Evolutionary conservation across 2,113 vertebrate species (phyloP).

Genomic region (Dryoscopus gambensis): DNA sequence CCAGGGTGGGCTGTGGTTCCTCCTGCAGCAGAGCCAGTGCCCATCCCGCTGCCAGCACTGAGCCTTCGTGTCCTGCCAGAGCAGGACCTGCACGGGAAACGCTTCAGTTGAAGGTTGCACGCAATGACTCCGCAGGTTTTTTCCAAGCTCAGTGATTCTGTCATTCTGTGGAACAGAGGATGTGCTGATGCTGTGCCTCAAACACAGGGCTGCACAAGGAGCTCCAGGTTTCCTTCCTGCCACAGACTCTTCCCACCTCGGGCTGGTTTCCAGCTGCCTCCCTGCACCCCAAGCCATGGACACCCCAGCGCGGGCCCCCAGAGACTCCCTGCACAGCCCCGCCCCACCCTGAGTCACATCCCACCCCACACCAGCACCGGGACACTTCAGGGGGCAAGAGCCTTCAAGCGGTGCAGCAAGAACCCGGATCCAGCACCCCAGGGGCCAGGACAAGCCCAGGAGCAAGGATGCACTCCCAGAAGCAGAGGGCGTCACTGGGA

Average conservation of each 20-base stretch:
- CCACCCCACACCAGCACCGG: neutral
- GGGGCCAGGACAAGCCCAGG: neutral
- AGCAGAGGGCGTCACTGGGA: too few species aligned
- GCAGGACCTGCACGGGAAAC: neutral
- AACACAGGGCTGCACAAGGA: accelerated
- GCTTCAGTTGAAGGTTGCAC: accelerated
- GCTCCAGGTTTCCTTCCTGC: neutral
- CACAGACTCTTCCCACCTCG: neutral
- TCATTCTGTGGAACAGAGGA: too few species aligned
- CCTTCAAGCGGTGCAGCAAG: neutral
- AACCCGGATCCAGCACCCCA: accelerated
- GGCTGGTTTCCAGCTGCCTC: neutral
- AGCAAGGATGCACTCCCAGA: neutral
- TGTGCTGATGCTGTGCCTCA: neutral
- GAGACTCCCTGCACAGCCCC: neutral
- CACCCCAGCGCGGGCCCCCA: neutral
- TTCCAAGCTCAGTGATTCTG: accelerated
- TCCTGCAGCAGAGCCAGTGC: neutral
- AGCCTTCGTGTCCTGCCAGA: neutral
- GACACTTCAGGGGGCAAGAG: too few species aligned
- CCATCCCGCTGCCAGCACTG: neutral
- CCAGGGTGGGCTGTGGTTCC: neutral
- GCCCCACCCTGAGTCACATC: neutral
- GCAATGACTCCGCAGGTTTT: accelerated
- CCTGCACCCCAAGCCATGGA: neutral